phyloP scores from a whole-genome alignment of 1,140 invertebrate genomes.

The Zaprionus ornatus region DNA sequence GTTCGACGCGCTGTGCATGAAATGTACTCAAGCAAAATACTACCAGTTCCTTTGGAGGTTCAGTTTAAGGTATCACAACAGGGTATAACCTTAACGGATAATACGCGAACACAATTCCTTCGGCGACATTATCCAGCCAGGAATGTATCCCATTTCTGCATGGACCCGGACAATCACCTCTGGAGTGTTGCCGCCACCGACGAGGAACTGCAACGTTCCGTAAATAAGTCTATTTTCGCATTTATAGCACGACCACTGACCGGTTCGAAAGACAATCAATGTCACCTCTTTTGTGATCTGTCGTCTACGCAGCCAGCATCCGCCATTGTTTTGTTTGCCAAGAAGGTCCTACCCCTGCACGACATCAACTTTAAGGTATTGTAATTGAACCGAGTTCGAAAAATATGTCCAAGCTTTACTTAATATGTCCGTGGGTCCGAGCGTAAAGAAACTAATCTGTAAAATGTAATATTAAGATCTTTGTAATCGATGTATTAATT shows the following conservation, averaged over 20 bases:
- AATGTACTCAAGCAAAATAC: constrained; percentile 87
- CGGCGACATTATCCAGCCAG: constrained; percentile 95
- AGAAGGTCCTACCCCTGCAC: constrained; percentile 90
- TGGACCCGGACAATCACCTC: constrained; percentile 93
- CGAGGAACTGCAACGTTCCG: constrained; percentile 38
- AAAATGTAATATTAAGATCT: not conserved
- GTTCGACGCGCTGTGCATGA: constrained; percentile 91
- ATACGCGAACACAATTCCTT: constrained; percentile 90
- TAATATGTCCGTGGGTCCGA: not conserved
- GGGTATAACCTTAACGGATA: constrained; percentile 97
- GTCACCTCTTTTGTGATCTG: constrained; percentile 97
- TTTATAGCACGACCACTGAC: constrained; percentile 94
- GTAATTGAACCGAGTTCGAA: not conserved
- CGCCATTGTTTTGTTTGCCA: constrained; percentile 97
- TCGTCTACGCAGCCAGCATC: constrained; percentile 96
- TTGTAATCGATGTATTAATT: not conserved
- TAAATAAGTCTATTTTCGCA: constrained; percentile 92
- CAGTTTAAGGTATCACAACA: constrained; percentile 98
- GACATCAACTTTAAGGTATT: constrained; percentile 28
- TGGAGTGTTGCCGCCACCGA: constrained; percentile 85
- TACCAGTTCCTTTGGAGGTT: constrained; percentile 89
- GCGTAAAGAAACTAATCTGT: not conserved
- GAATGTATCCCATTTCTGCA: constrained; percentile 95
- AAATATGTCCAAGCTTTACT: too few relatives aligned
- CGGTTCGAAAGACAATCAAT: constrained; percentile 93